Conservation (phyloP, 2,797 vertebrate genomes). For the Simalia tracyae region DNA sequence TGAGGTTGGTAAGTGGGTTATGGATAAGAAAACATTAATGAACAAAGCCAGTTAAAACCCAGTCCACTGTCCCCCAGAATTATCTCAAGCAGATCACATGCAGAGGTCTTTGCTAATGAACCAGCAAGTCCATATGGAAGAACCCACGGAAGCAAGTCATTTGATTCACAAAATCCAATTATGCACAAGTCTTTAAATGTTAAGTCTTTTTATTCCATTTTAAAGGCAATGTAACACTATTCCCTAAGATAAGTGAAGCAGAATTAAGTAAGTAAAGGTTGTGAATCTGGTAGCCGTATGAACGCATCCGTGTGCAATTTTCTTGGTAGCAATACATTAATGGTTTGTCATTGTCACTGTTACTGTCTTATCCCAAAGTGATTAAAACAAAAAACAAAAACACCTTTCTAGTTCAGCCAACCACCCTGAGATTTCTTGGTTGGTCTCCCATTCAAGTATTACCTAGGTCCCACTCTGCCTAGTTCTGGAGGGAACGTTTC, state of each 20-base stretch:
- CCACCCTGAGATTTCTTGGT: background rate
- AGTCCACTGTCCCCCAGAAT: background rate
- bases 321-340: background rate
- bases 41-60: background rate
- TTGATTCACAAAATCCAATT: background rate
- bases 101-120: background rate
- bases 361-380: background rate
- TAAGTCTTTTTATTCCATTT: background rate
- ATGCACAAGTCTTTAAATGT: background rate
- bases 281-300: background rate
- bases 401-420: background rate
- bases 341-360: background rate
- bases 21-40: background rate
- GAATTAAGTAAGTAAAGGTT: background rate
- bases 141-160: background rate
- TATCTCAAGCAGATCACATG: too few relatives aligned
- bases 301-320: background rate
- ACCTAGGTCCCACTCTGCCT: background rate
- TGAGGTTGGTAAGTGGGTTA: background rate
- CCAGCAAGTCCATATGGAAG: background rate
- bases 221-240: background rate
- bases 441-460: background rate
- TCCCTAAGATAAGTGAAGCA: background rate
- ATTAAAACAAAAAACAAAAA: background rate
- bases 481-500: background rate